Base-by-base conservation (phyloP, 2,113 vertebrate genomes). In the Hemiprocne comata region DNA sequence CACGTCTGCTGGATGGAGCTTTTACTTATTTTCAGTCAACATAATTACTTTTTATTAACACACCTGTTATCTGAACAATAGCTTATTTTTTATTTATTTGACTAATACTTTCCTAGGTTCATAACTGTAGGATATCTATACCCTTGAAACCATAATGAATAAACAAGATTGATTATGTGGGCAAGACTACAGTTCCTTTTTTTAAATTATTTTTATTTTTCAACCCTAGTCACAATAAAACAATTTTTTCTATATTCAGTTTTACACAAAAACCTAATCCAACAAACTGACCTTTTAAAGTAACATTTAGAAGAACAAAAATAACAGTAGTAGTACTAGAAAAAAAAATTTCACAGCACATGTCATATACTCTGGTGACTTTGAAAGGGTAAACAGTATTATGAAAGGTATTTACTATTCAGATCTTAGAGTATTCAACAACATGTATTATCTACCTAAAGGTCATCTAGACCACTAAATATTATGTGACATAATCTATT, bases 1-100 rank as follows among this genome's bases (percentile, higher is more conserved):
- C 74, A 42, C 9, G 9, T 95, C 91, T 97, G 70, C 76, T 82
- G 90, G 85, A 97, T 94, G 55, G 38, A 97, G 84, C 72, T 94
- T 96, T 94, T 77, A 89, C 66, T 97, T 96, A 95, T 98, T 97
- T 97, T 97, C 94, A 95, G 88, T 97, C 96, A 98, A 97, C 76
- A 92, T 87, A 97, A 97, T 98, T 98, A 96, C 65, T 80, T 85
- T 95, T 94, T 93, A 97, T 97, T 97, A 97, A 93, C 75, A 91
- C 78, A 96, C 46, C 64, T 95, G 84, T 61, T 97, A 93, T 87
- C 96, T 94, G 95, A 97, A 97, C 84, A 98, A 93, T 78, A 89
- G 51, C 54, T 69, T 81, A 76, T 19, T 76, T 95, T 85, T 88
- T 53, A 60, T 89, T 89, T 90, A 85, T 90, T 75, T 70, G 19